Conservation (phyloP, 2,113 vertebrate genomes). For the Oreotrochilus melanogaster region DNA sequence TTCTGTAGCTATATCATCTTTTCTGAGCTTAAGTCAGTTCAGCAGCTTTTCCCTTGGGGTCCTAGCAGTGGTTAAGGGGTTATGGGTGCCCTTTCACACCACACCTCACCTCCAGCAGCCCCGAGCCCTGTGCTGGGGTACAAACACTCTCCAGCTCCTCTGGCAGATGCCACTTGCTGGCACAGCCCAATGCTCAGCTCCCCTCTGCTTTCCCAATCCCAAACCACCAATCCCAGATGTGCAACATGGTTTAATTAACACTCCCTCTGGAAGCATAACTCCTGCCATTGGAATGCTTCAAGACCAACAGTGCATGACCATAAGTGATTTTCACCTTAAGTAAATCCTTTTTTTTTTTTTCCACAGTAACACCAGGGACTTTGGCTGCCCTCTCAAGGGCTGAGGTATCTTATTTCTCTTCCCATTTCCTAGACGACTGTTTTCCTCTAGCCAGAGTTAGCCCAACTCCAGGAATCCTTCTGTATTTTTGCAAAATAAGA, state of each 20-base stretch:
- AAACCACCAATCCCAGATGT: background rate
- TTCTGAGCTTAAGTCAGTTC: background rate
- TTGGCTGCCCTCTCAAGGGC: background rate
- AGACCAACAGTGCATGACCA: accelerated
- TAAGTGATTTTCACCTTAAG: background rate
- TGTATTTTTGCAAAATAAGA: background rate
- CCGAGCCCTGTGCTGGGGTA: accelerated
- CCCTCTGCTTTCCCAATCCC: accelerated
- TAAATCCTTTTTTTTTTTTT: background rate
- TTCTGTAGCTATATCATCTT: background rate
- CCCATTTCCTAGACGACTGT: background rate
- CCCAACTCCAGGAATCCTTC: background rate
- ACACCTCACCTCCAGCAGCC: background rate
- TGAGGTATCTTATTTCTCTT: background rate
- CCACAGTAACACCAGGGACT: background rate
- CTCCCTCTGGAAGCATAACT: background rate
- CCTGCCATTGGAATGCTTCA: background rate
- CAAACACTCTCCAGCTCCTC: accelerated
- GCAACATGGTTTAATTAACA: accelerated
- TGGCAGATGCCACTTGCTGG: accelerated
- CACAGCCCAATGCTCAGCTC: accelerated
- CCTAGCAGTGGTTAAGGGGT: background rate
- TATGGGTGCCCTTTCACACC: background rate
- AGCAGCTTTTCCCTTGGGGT: background rate
- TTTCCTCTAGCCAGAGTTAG: background rate